These are phyloP conservation scores for Apodemus sylvaticus DNA, from an alignment of 2,113 vertebrate genomes.

Conservation along the genomic window DNA sequence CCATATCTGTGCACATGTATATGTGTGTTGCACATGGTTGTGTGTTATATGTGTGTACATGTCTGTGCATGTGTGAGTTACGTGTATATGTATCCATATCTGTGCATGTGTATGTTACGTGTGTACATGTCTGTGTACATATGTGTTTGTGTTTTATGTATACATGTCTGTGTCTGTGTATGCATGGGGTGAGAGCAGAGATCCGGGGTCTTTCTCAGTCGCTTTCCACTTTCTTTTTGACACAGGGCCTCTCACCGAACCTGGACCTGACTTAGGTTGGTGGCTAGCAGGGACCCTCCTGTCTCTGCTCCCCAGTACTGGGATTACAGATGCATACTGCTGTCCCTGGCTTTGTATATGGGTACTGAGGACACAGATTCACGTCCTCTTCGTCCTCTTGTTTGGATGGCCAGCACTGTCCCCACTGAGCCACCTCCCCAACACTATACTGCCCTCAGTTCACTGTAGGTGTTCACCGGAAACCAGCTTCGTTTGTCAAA, in stretches of 20 bases:
- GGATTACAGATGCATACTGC: neutral
- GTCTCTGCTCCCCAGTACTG: neutral
- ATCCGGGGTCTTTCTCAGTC: neutral
- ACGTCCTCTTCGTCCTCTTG: no score
- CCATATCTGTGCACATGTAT: neutral
- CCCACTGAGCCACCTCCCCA: neutral
- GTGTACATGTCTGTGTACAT: neutral
- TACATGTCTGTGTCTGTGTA: neutral
- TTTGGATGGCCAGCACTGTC: neutral
- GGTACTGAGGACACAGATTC: neutral
- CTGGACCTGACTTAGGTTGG: neutral
- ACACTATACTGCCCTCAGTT: neutral
- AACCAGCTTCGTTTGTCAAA: neutral
- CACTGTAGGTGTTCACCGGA: neutral
- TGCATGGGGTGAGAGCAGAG: neutral
- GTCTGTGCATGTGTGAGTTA: neutral
- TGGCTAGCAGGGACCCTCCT: no score
- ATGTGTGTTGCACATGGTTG: neutral
- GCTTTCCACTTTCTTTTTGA: neutral
- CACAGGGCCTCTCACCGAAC: neutral
- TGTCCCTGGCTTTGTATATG: neutral
- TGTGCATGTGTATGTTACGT: no score
- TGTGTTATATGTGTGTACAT: neutral
- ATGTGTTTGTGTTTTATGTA: neutral
- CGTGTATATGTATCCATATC: neutral